Evolutionary conservation across 2,797 vertebrate species (phyloP).

Genomic region (Mallotus villosus): DNA sequence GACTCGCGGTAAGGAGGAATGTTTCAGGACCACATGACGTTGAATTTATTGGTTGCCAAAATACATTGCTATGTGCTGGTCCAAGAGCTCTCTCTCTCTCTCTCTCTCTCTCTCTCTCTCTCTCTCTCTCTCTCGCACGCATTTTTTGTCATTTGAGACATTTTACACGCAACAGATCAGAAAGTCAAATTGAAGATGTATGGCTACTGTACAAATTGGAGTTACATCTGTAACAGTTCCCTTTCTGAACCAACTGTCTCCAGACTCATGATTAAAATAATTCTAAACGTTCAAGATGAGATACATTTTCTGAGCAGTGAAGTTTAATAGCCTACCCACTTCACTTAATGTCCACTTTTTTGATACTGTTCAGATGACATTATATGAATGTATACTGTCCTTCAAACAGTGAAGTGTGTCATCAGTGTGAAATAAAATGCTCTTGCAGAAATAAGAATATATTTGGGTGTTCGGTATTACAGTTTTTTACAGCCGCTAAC

Average conservation of each 20-base stretch:
- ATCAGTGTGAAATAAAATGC: conserved; percentile 74
- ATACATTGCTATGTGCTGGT: conserved; percentile 62
- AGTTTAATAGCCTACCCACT: background rate
- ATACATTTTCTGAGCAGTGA: background rate
- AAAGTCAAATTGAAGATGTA: no score
- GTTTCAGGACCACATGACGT: conserved; percentile 32
- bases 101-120: conserved; percentile 41
- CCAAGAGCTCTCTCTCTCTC: background rate
- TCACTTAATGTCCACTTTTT: conserved; percentile 11
- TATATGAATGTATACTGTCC: conserved; percentile 76
- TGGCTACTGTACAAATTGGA: background rate
- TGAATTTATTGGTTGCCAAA: conserved; percentile 65
- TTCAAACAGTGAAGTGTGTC: conserved; percentile 71
- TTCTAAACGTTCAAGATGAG: no score
- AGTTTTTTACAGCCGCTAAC: no score
- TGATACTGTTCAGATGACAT: conserved; percentile 69
- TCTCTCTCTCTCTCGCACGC: conserved; percentile 39
- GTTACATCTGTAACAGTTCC: background rate
- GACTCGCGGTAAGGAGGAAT: conserved; percentile 54
- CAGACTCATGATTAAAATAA: no score
- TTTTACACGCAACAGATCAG: no score
- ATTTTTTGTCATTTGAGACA: background rate
- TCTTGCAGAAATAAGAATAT: conserved; percentile 44
- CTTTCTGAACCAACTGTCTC: no score
- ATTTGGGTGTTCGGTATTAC: conserved; percentile 29